Conservation (phyloP, 2,888 invertebrate genomes). For the Dastarcus helophoroides region DNA sequence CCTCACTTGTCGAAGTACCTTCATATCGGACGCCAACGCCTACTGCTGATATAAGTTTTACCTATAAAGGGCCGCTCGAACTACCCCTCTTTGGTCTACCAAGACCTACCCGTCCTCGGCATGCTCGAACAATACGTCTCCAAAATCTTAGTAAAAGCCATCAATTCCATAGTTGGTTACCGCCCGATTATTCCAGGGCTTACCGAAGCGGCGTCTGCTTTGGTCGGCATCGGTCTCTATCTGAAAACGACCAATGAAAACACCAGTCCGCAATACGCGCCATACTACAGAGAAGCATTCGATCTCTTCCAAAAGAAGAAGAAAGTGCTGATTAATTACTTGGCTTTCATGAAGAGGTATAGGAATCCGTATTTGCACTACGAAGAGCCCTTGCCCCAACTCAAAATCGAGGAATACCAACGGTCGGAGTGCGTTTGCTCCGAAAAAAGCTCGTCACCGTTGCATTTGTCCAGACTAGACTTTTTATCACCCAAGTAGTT, state of each 20-base stretch:
- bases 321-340: conserved; percentile 25
- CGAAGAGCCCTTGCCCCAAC: conserved; percentile 27
- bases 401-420: no score
- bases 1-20: conserved; percentile 40
- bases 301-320: conserved; percentile 32
- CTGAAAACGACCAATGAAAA: conserved; percentile 43
- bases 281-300: conserved; percentile 35
- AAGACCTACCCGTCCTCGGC: conserved; percentile 44
- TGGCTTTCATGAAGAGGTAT: conserved; percentile 37
- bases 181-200: conserved; percentile 53
- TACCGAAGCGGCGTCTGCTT: conserved; percentile 39
- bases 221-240: conserved; percentile 44
- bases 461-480: no score
- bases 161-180: conserved; percentile 40
- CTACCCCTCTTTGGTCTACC: conserved; percentile 38
- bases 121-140: conserved; percentile 51
- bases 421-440: no score
- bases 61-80: conserved; percentile 25
- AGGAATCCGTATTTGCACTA: conserved; percentile 47
- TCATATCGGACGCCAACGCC: no score
- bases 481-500: no score
- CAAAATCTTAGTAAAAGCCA: conserved; percentile 41
- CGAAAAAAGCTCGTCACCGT: no score
- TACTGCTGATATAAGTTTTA: no score
- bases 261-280: conserved; percentile 24